Base-by-base conservation (phyloP, 1,140 invertebrate species). In the Steinernema feltiae region DNA sequence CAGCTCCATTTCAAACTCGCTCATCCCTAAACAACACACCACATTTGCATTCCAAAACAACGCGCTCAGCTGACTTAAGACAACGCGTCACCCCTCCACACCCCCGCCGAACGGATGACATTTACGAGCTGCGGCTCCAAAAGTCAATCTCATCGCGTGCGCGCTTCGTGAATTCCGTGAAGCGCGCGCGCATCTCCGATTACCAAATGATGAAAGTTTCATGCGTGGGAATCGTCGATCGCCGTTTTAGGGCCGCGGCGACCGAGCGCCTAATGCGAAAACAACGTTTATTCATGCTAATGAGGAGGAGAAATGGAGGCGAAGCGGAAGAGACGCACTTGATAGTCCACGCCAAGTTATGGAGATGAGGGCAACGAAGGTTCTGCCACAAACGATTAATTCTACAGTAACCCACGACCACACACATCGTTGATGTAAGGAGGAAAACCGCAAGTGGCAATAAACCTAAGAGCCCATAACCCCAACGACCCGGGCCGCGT, bases 151-250 rank as follows among this genome's bases (percentile, higher is more conserved):
- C 2, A 27, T 63, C 2, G 24, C 2, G 7, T 27, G 53, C 53
- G 53, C 24, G 53, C 7, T 15, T 41, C 35, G n/a, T n/a, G n/a
- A 41, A 18, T 41, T 18, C 35, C 35, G 7, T 41, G n/a, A n/a
- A 41, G 7, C 35, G 35, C 7, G 53, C 53, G 53, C 24, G 53
- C 15, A 3, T 63, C 53, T 63, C 53, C 12, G 53, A 63, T 63
- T 63, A 63, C 53, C 53, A 63, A 63, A 63, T 27, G 53, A 63
- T 27, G 53, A 63, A 63, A 63, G 53, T 63, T 63, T 63, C 24
- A 63, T 63, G 53, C 53, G 53, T 63, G 53, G 53, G 53, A 63
- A 63, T 46, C 35, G 35, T 18, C 7, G 35, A 41, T 7, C 7
- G 18, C 35, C 35, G 35, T 7, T 41, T 18, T 18, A 41, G 35